A percentile compares a stretch with the other conserved stretches of the same genome.
Evolutionary conservation across 2,113 vertebrate genomes (phyloP).

Genomic region (Poecile atricapillus): DNA sequence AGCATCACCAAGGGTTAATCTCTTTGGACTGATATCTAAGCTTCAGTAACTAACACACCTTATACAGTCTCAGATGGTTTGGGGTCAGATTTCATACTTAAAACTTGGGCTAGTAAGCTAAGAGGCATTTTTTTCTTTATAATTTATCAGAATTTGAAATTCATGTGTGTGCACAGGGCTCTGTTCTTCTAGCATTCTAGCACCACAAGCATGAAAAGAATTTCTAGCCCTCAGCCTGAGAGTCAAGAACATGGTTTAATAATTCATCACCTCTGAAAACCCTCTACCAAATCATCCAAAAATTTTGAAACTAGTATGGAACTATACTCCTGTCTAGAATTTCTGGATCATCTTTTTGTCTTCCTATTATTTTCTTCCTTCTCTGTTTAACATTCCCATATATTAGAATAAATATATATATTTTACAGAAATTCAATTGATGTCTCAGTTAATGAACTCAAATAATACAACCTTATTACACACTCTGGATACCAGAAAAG

Average conservation of each 20-base stretch:
- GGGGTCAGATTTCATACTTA: neutral
- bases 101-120: neutral
- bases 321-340: neutral
- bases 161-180: neutral
- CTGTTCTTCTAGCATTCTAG: neutral
- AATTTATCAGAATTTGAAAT: neutral
- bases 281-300: neutral
- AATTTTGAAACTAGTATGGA: neutral
- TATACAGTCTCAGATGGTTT: neutral
- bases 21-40: neutral
- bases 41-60: neutral
- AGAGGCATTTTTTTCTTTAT: neutral
- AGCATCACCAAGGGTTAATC: neutral
- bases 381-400: neutral
- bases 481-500: neutral
- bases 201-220: neutral
- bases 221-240: neutral
- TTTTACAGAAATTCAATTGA: neutral
- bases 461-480: neutral
- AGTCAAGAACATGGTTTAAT: neutral
- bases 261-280: neutral
- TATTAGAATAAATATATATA: neutral
- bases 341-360: neutral
- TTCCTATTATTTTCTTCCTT: neutral
- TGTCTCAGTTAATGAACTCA: neutral